These are phyloP conservation scores for Chrysemys picta DNA, from an alignment of 2,113 vertebrate species.

Conservation along the genomic window DNA sequence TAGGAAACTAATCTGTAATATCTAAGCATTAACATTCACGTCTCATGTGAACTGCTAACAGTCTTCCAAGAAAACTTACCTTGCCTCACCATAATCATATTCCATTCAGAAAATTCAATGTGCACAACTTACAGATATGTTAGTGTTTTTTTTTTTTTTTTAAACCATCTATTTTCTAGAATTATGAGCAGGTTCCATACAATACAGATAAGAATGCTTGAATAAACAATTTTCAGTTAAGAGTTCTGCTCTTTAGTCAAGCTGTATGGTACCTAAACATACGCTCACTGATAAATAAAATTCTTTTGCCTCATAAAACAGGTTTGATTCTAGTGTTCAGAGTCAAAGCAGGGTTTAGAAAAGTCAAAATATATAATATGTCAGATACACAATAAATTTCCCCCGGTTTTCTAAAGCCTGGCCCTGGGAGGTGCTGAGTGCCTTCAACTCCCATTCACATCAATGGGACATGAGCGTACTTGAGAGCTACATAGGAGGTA, in stretches of 20 bases:
- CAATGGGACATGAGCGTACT: not conserved
- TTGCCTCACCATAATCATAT: not conserved
- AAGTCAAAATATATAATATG: not conserved
- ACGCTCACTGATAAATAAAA: not conserved
- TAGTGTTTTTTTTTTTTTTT: not conserved
- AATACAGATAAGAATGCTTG: not conserved
- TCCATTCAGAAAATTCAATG: accelerated
- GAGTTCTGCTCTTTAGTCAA: not conserved
- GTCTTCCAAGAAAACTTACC: not conserved
- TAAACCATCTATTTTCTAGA: not conserved
- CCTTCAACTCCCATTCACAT: not conserved
- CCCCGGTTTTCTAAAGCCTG: not conserved
- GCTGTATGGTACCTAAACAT: not conserved
- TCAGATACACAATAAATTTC: slow-evolving; percentile 12
- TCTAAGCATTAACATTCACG: not conserved
- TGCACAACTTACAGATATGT: not conserved
- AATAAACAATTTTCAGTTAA: not conserved
- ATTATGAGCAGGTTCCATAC: not conserved
- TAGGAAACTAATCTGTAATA: not conserved
- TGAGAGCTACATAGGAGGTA: not conserved
- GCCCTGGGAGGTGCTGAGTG: not conserved
- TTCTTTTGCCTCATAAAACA: not conserved
- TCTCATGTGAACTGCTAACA: not conserved
- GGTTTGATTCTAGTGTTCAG: slow-evolving; percentile 6
- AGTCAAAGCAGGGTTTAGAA: not conserved